phyloP scores from a whole-genome alignment of 1,140 invertebrate genomes.

The Drosophila kikkawai region DNA sequence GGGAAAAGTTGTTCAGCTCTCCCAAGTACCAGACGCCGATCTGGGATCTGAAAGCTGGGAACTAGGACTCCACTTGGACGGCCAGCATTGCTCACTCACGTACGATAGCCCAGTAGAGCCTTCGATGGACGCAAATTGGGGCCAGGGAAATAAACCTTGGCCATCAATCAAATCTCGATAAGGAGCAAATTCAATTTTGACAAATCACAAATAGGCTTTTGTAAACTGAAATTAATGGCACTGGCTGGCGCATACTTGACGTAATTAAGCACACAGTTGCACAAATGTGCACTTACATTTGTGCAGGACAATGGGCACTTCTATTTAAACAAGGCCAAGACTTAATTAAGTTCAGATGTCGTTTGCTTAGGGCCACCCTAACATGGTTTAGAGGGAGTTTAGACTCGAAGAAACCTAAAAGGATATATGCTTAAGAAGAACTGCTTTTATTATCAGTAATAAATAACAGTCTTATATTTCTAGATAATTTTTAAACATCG shows the following conservation, averaged over 20 bases:
- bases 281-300: constrained; percentile 16
- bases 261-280: constrained; percentile 60
- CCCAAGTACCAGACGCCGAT: constrained; percentile 16
- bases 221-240: constrained; percentile 77
- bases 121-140: constrained; percentile 44
- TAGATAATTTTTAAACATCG: no score
- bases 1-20: constrained; percentile 60
- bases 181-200: constrained; percentile 78
- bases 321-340: constrained; percentile 55
- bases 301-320: constrained; percentile 17
- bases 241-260: constrained; percentile 34
- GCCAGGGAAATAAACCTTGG: constrained; percentile 32
- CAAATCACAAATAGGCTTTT: constrained; percentile 82
- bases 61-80: constrained; percentile 3
- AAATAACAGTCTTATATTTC: no score
- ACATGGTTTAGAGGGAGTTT: neutral
- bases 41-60: constrained; percentile 10
- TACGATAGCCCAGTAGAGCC: neutral
- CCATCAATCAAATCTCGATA: constrained; percentile 78
- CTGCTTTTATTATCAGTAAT: neutral
- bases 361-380: constrained; percentile 32
- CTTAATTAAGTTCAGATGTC: constrained; percentile 68
- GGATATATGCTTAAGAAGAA: neutral
- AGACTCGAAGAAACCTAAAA: no score
- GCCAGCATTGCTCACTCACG: neutral